Evolutionary conservation across 2,888 invertebrate genomes (phyloP).

Genomic region (Netelia fuscicornis): DNA sequence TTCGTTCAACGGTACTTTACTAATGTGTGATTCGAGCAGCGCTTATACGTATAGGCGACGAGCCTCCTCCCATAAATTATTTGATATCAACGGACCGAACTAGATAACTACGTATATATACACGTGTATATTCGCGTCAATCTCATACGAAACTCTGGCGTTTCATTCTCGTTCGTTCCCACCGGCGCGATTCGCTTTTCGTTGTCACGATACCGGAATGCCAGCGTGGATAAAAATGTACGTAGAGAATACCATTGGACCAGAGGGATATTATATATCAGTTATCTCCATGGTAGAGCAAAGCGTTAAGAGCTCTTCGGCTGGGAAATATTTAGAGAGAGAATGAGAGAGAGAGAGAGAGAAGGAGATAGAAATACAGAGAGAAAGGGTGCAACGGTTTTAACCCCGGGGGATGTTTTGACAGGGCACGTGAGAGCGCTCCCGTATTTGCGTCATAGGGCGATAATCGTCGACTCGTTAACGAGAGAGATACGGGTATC

Average conservation of each 20-base stretch:
- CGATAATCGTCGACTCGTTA: conserved; percentile 80
- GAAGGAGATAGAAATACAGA: background rate
- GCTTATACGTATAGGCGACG: background rate
- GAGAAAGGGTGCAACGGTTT: conserved; percentile 34
- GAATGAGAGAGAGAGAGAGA: background rate
- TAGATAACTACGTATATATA: background rate
- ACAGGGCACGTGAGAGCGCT: conserved; percentile 70
- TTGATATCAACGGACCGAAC: conserved; percentile 34
- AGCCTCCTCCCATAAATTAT: conserved; percentile 16
- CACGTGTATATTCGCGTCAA: background rate
- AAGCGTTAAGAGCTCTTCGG: conserved; percentile 29
- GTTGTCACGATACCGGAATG: conserved; percentile 37
- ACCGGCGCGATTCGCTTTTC: conserved; percentile 46
- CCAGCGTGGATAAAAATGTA: conserved; percentile 34
- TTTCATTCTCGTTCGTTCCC: conserved; percentile 49
- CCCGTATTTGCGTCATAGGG: conserved; percentile 77
- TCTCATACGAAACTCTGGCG: conserved; percentile 34
- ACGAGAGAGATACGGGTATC: conserved; percentile 58
- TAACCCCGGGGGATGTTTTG: conserved; percentile 63
- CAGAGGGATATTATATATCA: conserved; percentile 28
- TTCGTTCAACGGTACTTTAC: conserved; percentile 5
- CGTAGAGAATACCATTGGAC: background rate
- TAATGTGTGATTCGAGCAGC: conserved; percentile 25
- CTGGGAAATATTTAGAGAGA: conserved; percentile 1
- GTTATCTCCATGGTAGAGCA: conserved; percentile 3